Conservation (phyloP, 2,113 vertebrate genomes). For the Lepidothrix coronata region DNA sequence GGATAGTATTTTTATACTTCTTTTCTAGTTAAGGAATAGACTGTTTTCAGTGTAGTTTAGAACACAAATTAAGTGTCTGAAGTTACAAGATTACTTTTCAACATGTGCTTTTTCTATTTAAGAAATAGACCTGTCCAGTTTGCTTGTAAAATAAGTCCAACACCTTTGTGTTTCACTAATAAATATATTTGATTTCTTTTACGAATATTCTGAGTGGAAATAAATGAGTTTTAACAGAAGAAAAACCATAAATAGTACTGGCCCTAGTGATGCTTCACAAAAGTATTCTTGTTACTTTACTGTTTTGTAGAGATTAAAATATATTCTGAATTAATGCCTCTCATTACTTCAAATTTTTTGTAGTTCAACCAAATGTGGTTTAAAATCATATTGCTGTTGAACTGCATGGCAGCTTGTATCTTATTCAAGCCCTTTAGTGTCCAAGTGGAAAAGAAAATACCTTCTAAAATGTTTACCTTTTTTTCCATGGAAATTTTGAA, state of each 20-base stretch:
- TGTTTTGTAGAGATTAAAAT: background rate
- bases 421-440: background rate
- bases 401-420: background rate
- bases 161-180: background rate
- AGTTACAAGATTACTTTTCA: background rate
- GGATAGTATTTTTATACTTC: background rate
- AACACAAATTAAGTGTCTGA: background rate
- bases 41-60: background rate
- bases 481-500: background rate
- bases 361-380: background rate
- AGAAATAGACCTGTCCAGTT: background rate
- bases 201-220: background rate
- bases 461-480: background rate
- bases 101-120: background rate
- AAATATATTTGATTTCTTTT: background rate
- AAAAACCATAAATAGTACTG: background rate
- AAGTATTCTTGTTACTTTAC: background rate
- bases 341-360: background rate
- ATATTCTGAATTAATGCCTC: background rate
- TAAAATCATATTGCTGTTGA: background rate
- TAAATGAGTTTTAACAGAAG: background rate
- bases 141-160: background rate
- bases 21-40: background rate
- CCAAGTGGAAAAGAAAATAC: background rate
- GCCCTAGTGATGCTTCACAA: background rate